Evolutionary conservation across 2,797 vertebrate genomes (phyloP), one percentile per base, ranked within the genome.

Genomic region (Fistularia commersonii): DNA sequence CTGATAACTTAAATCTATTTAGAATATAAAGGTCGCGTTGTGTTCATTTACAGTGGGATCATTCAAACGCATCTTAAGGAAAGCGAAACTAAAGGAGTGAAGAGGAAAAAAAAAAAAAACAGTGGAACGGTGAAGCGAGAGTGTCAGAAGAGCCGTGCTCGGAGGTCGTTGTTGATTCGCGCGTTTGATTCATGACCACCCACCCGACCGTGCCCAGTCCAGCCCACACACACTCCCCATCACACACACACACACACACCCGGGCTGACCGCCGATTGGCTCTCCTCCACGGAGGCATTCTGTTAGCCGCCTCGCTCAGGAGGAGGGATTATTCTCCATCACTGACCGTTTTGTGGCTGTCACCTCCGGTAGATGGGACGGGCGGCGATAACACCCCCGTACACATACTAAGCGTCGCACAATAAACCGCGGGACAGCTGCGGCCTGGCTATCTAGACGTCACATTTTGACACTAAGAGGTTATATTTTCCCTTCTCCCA

Each of bases 241-340:
- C 47, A 55, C 46, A 23, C 41, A 50, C 51, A 45, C 49, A 41
- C 11, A 48, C 41, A 54, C 54, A 54, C 51, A 47, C 64, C 52
- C 14, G 49, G 48, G 32, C 58, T 59, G 43, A 65, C 62, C 54
- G 73, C 61, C 55, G 64, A 64, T 72, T 75, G 57, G 63, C 67
- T 9, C 44, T 65, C 45, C 61, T 54, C 51, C 41, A 40, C 5
- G 33, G 55, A 58, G 69, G 50, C 44, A 47, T 48, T 44, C 39
- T 66, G 54, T 74, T 69, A 11, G 32, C 57, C 44, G 61, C 70
- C 44, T 39, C 47, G 23, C 23, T 23, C 23, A 23, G 23, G 57
- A 67, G 61, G 57, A 75, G 57, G 45, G 60, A 59, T 72, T 79
- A 57, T 68, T 76, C 68, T 68, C 60, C 65, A 68, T 66, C 63